Evolutionary conservation across 2,888 invertebrate species (phyloP).

Genomic region (Morinoia aosen): DNA sequence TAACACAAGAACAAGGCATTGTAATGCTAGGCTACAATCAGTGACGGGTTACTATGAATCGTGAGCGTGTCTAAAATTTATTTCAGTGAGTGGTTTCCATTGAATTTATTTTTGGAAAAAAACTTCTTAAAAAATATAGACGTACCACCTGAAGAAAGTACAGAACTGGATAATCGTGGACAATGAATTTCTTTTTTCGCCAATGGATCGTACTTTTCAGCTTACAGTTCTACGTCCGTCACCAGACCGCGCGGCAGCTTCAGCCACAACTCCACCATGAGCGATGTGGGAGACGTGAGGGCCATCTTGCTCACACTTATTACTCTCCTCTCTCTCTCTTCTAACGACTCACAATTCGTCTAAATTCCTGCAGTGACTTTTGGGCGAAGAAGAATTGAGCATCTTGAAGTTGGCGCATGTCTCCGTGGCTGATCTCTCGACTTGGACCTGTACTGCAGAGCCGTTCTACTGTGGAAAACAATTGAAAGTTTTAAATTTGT

Average conservation of each 20-base stretch:
- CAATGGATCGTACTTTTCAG: neutral
- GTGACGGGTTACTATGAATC: no score
- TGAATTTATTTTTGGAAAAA: no score
- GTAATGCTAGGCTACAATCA: no score
- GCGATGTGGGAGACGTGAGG: neutral
- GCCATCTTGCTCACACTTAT: slow-evolving; percentile 24
- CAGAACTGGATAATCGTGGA: no score
- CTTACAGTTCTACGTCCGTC: neutral
- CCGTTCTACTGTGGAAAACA: neutral
- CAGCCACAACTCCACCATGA: neutral
- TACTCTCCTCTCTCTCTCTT: slow-evolving; percentile 3
- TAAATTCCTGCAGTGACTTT: slow-evolving; percentile 37
- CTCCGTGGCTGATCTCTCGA: neutral
- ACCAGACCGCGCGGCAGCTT: neutral
- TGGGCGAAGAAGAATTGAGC: neutral
- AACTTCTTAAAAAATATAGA: no score
- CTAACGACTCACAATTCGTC: slow-evolving; percentile 20
- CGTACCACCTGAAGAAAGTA: no score
- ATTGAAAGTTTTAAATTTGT: neutral
- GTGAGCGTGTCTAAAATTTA: no score
- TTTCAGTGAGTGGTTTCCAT: no score
- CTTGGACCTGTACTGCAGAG: neutral
- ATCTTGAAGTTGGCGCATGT: slow-evolving; percentile 12
- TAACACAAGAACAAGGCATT: no score
- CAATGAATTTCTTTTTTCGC: neutral